phyloP scores from a whole-genome alignment of 2,797 vertebrate genomes.

The Enteromius fasciolatus region DNA sequence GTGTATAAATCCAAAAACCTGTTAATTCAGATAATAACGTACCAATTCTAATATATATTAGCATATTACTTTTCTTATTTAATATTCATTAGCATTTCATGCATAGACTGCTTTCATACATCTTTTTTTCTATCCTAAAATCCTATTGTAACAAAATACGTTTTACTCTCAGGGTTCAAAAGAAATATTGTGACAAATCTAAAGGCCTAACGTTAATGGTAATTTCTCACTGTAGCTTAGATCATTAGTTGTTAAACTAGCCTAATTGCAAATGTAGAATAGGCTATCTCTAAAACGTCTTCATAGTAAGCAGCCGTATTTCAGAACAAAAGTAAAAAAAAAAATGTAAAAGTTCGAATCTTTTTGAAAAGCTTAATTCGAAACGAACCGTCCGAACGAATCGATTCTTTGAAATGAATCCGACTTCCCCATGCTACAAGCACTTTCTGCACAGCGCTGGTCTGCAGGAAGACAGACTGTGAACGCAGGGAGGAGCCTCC shows the following conservation, averaged over 20 bases:
- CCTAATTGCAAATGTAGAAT: background rate
- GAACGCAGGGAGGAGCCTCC: conserved; percentile 61
- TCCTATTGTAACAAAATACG: background rate
- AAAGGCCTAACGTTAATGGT: background rate
- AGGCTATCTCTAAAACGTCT: background rate
- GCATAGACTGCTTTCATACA: background rate
- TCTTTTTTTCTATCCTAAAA: background rate
- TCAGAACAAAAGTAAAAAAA: background rate
- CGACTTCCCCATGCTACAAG: background rate
- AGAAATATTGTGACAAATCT: background rate
- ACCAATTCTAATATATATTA: background rate
- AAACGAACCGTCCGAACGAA: background rate
- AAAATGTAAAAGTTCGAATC: background rate
- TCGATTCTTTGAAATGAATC: conserved; percentile 17
- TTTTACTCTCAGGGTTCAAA: background rate
- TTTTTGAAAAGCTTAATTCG: background rate
- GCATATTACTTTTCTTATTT: background rate
- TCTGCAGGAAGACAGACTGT: conserved; percentile 59
- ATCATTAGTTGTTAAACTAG: background rate
- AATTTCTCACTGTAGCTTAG: background rate
- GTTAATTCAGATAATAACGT: background rate
- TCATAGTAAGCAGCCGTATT: background rate
- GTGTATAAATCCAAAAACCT: background rate
- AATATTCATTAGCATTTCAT: background rate
- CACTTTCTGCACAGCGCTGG: background rate